Conservation (phyloP, 2,888 invertebrate genomes). For the Andrena haemorrhoa region DNA sequence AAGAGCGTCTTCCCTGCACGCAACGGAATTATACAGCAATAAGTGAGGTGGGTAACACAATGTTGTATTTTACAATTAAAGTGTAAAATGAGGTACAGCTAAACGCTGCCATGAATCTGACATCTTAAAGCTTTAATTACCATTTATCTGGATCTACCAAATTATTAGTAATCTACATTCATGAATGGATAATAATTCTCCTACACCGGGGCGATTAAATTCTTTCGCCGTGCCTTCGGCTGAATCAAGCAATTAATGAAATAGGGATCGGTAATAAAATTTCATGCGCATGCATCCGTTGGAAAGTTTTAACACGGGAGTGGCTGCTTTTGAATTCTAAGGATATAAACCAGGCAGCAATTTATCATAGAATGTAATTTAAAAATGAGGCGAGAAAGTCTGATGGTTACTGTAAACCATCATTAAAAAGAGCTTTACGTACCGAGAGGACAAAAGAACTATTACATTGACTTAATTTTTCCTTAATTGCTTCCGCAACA, state of each 20-base stretch:
- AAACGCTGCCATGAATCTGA: slow-evolving; percentile 3
- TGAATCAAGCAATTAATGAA: not conserved
- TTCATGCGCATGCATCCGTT: slow-evolving; percentile 8
- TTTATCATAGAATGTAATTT: not conserved
- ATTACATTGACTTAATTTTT: too few relatives aligned
- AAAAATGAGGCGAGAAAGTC: not conserved
- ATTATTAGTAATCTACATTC: slow-evolving; percentile 13
- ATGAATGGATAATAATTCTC: slow-evolving; percentile 3
- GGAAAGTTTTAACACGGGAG: slow-evolving; percentile 11
- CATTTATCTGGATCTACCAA: slow-evolving; percentile 1
- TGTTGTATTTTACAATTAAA: not conserved
- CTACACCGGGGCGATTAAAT: not conserved
- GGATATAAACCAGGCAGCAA: not conserved
- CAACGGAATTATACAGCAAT: not conserved
- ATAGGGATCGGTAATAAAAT: not conserved
- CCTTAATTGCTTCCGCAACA: too few relatives aligned
- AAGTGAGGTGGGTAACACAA: not conserved
- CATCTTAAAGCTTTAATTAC: slow-evolving; percentile 8
- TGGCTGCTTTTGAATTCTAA: not conserved
- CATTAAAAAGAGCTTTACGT: too few relatives aligned
- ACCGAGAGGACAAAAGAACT: too few relatives aligned
- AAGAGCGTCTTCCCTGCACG: not conserved
- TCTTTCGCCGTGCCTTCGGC: not conserved
- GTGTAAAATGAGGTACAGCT: slow-evolving; percentile 4
- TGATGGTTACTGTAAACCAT: too few relatives aligned